Evolutionary conservation across 2,888 invertebrate species (phyloP), one percentile per base, ranked within the genome.

Genomic region (Cataglyphis rosenhaueri): DNA sequence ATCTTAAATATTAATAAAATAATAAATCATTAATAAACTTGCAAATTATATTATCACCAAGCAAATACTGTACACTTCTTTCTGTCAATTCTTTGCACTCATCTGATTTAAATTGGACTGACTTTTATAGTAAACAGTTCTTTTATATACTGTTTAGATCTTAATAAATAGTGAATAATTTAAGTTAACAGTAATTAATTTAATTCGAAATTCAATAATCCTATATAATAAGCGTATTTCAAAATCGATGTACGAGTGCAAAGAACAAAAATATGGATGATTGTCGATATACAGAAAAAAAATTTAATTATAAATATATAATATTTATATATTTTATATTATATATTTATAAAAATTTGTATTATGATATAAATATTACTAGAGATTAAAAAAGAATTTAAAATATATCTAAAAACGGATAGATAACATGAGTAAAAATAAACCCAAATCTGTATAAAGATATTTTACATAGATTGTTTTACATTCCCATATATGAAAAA

Each of bases 1-100:
- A 59, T 73, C 8, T 8, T 62, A 61, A 62, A 25, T 64, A 38
- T 29, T 38, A 71, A 61, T 52, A 57, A 82, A 57, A 52, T 83
- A 73, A 74, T 68, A 55, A 84, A 18, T 2, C 9, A 48, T 76
- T 15, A 74, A 74, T 55, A 38, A 52, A 76, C 15, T 38, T 65
- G 21, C 38, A n/a, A 55, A 66, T 5, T 76, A 65, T 38, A 74
- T 65, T 65, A 66, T 66, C 15, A 38, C 55, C 18, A 76, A 55
- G 41, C 74, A 48, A 57, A 73, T 78, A 29, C 76, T 76, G 35
- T 59, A 62, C 62, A 79, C 65, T 86, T 79, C 35, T 15, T 55
- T 76, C 25, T 66, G 12, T 66, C n/a, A 76, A 55, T 38, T 3
- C 52, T 55, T 9, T 55, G 76, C 66, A 76, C 29, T 66, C 38